Conservation (phyloP, 1,140 invertebrate genomes). For the Aphelenchoides avenae region DNA sequence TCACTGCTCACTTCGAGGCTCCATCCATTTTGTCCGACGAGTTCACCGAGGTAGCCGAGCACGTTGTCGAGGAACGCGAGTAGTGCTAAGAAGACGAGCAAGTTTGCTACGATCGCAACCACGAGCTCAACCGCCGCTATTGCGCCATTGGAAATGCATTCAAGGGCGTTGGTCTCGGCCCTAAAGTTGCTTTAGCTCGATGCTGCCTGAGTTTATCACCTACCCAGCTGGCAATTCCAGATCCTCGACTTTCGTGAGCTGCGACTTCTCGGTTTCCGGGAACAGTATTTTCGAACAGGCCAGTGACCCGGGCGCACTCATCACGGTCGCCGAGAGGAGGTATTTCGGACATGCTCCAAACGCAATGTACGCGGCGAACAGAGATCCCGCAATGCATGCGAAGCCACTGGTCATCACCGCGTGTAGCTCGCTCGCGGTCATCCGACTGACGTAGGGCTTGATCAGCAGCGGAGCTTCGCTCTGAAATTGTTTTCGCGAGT, state of each 20-base stretch:
- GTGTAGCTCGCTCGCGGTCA: conserved; percentile 85
- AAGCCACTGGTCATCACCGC: conserved; percentile 88
- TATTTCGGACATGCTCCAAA: conserved; percentile 77
- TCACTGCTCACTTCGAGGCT: conserved; percentile 32
- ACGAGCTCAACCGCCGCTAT: conserved; percentile 75
- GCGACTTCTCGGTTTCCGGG: conserved; percentile 65
- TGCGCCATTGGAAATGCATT: conserved; percentile 83
- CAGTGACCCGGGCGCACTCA: conserved; percentile 53
- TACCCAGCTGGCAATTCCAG: conserved; percentile 52
- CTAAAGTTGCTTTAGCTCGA: conserved; percentile 63
- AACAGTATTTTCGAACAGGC: conserved; percentile 53
- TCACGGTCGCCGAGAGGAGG: conserved; percentile 51
- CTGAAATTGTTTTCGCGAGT: conserved; percentile 62
- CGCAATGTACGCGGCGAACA: conserved; percentile 82
- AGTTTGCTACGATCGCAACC: conserved; percentile 79
- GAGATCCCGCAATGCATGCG: conserved; percentile 86
- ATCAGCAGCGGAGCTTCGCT: conserved; percentile 83
- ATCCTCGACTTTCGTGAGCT: conserved; percentile 62
- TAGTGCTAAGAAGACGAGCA: conserved; percentile 83
- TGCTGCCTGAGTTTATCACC: conserved; percentile 24
- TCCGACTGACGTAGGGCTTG: conserved; percentile 73
- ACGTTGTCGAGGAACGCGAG: conserved; percentile 76
- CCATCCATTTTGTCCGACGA: conserved; percentile 67
- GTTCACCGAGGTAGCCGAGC: conserved; percentile 72
- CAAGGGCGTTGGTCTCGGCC: conserved; percentile 74